A percentile compares a stretch with the other conserved stretches of the same genome.
Conservation (phyloP, 2,113 vertebrate genomes). For the Calypte anna region DNA sequence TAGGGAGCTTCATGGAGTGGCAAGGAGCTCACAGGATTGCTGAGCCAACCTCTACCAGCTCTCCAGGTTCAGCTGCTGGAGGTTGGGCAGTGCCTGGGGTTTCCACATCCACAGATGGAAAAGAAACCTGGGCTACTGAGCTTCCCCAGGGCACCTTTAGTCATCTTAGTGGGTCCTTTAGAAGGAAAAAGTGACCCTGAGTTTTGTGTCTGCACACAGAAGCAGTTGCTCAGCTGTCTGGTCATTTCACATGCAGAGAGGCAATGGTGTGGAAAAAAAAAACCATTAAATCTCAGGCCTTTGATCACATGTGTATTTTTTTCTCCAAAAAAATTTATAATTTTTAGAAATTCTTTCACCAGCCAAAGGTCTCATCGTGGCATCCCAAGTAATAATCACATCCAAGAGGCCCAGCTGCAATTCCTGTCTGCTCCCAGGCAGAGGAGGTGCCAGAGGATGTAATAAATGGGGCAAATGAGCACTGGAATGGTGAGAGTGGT, state of each 20-base stretch:
- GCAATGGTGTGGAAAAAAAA: constrained; percentile 29
- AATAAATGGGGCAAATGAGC: not conserved
- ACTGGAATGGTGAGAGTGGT: not conserved
- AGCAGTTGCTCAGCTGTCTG: not conserved
- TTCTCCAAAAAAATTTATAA: not conserved
- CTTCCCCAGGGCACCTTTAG: not conserved
- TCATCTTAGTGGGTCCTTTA: not conserved
- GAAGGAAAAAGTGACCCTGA: not conserved
- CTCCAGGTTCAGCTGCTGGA: not conserved
- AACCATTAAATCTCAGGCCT: not conserved
- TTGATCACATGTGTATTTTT: not conserved
- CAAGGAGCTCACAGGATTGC: not conserved
- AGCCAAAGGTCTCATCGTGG: constrained; percentile 16
- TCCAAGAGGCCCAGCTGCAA: not conserved
- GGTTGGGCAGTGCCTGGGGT: not conserved
- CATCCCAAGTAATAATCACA: constrained; percentile 32
- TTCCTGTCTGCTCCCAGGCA: not conserved
- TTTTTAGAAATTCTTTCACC: not conserved
- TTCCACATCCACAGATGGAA: not conserved
- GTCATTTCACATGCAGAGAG: not conserved
- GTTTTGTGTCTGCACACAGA: not conserved
- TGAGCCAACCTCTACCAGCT: not conserved
- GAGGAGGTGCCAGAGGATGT: not conserved
- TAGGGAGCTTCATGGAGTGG: constrained; percentile 5
- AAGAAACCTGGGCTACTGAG: not conserved